These are phyloP conservation scores for Leptobrachium leishanense DNA, from an alignment of 2,113 vertebrate species.

Conservation along the genomic window DNA sequence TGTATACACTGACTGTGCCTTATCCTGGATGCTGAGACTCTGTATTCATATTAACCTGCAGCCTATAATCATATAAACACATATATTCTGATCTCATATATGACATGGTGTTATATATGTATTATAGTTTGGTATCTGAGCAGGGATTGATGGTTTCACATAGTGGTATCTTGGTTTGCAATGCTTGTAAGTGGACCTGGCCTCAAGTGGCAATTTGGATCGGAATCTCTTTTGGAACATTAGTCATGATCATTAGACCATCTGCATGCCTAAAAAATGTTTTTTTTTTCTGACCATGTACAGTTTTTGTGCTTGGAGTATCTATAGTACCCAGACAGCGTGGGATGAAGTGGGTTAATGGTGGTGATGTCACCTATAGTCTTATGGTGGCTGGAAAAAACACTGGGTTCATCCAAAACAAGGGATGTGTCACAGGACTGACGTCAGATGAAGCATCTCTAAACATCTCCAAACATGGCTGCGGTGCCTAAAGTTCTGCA, in stretches of 20 bases:
- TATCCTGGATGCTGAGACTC: too few relatives aligned
- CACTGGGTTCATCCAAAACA: not conserved
- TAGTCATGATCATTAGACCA: not conserved
- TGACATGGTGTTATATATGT: too few relatives aligned
- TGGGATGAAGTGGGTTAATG: not conserved
- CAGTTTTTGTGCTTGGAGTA: too few relatives aligned
- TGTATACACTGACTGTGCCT: too few relatives aligned
- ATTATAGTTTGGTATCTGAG: too few relatives aligned
- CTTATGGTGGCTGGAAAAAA: not conserved
- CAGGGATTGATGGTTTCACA: not conserved
- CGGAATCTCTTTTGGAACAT: not conserved
- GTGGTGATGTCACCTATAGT: not conserved
- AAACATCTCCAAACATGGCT: not conserved
- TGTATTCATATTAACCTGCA: too few relatives aligned
- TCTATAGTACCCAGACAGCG: too few relatives aligned
- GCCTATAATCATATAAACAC: too few relatives aligned
- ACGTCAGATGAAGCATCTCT: not conserved
- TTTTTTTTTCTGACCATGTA: too few relatives aligned
- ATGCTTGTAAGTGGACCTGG: not conserved
- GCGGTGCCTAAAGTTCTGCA: too few relatives aligned
- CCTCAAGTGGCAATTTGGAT: not conserved
- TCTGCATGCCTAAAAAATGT: too few relatives aligned
- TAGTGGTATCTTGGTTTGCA: not conserved
- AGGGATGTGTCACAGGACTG: conserved; percentile 4
- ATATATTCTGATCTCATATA: too few relatives aligned